phyloP scores from a whole-genome alignment of 1,140 invertebrate genomes.

The Conus betulinus region DNA sequence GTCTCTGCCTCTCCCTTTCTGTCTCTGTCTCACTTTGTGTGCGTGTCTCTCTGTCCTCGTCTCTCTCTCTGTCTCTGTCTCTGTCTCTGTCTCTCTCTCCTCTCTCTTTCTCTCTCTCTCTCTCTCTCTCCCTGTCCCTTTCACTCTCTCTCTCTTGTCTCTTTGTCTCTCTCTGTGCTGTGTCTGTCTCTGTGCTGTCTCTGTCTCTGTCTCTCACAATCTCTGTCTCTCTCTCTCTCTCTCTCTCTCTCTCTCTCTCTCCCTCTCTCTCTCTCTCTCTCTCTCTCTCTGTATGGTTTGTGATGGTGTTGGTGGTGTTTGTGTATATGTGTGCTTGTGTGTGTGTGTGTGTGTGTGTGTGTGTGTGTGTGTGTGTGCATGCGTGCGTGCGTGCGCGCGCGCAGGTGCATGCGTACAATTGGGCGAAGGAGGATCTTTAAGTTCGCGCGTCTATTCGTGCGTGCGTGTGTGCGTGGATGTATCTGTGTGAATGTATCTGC shows the following conservation, averaged over 20 bases:
- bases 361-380: no score
- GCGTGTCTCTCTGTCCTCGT: not conserved
- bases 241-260: no score
- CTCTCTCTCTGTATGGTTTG: no score
- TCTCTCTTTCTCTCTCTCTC: not conserved
- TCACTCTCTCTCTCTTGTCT: not conserved
- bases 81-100: not conserved
- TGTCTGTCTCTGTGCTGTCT: not conserved
- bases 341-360: not conserved
- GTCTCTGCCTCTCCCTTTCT: not conserved
- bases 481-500: no score
- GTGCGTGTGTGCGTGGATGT: no score
- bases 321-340: not conserved
- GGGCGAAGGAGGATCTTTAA: no score
- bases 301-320: not conserved
- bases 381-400: not conserved
- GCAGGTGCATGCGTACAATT: not conserved
- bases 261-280: no score
- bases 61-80: slow-evolving; percentile 7
- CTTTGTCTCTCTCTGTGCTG: not conserved
- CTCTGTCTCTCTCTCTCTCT: no score
- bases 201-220: no score
- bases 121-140: not conserved
- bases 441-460: no score
- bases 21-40: not conserved